A percentile compares a stretch with the other conserved stretches of the same genome.
Conservation (phyloP, 2,888 invertebrate species). For the Protonemura montana region DNA sequence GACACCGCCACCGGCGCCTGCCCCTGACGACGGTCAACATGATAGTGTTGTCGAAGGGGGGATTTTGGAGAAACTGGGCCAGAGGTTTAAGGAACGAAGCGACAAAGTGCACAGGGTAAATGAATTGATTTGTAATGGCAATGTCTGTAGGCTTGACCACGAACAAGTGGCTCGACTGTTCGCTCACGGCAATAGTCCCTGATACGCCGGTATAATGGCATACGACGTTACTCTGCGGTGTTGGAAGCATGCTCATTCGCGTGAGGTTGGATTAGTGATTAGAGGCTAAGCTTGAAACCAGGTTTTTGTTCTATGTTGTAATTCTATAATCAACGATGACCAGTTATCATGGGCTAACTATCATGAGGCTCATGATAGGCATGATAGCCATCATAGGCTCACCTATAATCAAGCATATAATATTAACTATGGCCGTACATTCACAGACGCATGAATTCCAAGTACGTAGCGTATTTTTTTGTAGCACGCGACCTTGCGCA, state of each 20-base stretch:
- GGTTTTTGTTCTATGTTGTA: too few relatives aligned
- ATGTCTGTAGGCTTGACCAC: not conserved
- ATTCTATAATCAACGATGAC: too few relatives aligned
- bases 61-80: conserved; percentile 64
- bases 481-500: too few relatives aligned
- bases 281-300: too few relatives aligned
- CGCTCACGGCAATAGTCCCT: not conserved
- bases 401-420: not conserved
- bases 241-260: too few relatives aligned
- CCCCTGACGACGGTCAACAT: conserved; percentile 19
- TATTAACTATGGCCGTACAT: not conserved
- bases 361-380: too few relatives aligned
- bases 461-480: not conserved
- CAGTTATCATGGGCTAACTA: too few relatives aligned
- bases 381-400: not conserved
- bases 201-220: too few relatives aligned
- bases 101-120: conserved; percentile 71
- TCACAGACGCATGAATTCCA: not conserved
- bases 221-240: too few relatives aligned
- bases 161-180: not conserved
- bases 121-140: not conserved
- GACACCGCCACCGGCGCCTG: conserved; percentile 38
- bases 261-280: too few relatives aligned
- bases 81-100: conserved; percentile 64
- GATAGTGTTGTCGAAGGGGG: conserved; percentile 35